phyloP scores from a whole-genome alignment of 2,113 vertebrate genomes.

The Macheiramphus alcinus region DNA sequence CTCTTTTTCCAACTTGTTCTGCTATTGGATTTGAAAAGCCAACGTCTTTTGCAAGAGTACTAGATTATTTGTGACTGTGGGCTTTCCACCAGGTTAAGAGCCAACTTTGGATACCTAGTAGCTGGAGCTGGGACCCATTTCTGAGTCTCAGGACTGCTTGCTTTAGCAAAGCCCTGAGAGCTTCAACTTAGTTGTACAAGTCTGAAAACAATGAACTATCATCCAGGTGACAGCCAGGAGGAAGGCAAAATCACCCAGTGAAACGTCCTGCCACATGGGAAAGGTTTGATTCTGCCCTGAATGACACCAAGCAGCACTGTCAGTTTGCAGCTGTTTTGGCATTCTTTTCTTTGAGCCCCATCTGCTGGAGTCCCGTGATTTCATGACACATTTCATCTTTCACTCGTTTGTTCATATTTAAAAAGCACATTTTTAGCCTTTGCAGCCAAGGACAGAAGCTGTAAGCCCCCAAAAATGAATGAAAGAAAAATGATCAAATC shows the following conservation, averaged over 20 bases:
- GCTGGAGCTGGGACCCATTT: not conserved
- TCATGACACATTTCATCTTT: not conserved
- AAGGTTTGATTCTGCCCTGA: not conserved
- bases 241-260: not conserved
- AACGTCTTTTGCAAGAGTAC: not conserved
- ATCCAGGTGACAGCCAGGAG: not conserved
- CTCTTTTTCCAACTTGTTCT: not conserved
- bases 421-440: not conserved
- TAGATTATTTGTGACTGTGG: not conserved
- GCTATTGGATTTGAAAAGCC: not conserved
- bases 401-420: not conserved
- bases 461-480: not conserved
- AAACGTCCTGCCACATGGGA: fast-evolving
- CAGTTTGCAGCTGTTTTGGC: not conserved
- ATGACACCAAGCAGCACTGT: not conserved
- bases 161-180: not conserved
- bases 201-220: not conserved
- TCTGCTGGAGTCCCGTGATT: constrained; percentile 51
- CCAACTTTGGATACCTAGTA: not conserved
- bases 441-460: not conserved
- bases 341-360: constrained; percentile 60
- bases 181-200: not conserved
- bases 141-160: not conserved
- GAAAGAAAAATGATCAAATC: fast-evolving
- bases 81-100: not conserved